A percentile compares a stretch with the other conserved stretches of the same genome.
phyloP scores from a whole-genome alignment of 2,113 vertebrate genomes.

The Aythya baeri region DNA sequence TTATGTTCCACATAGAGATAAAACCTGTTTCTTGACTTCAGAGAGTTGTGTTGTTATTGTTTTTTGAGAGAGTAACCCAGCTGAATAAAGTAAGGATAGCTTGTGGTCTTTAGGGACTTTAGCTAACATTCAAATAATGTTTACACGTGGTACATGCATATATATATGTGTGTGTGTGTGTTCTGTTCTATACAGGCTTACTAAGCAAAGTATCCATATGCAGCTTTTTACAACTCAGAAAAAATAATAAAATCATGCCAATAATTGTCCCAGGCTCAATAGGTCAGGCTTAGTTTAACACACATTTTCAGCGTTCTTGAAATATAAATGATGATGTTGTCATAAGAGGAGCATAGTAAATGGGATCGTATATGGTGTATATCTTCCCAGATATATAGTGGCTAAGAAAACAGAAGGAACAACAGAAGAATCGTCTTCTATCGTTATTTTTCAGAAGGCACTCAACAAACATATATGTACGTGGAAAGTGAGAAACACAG shows the following conservation, averaged over 20 bases:
- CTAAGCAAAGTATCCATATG: not conserved
- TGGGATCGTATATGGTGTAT: too few species aligned
- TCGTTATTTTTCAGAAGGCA: not conserved
- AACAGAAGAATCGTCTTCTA: not conserved
- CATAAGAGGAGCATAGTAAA: not conserved
- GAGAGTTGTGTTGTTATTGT: not conserved
- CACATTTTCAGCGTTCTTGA: not conserved
- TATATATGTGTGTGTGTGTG: not conserved
- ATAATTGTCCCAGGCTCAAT: not conserved
- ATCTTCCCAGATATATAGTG: not conserved
- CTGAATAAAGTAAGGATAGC: not conserved
- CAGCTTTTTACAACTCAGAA: not conserved
- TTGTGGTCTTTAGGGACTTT: not conserved
- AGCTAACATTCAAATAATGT: not conserved
- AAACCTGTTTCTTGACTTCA: slow-evolving; percentile 21
- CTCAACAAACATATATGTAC: not conserved
- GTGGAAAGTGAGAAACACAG: not conserved
- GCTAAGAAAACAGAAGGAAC: not conserved
- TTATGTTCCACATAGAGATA: not conserved
- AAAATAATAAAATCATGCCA: not conserved
- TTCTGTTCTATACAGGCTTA: not conserved
- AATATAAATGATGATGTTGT: not conserved
- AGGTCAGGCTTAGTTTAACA: not conserved
- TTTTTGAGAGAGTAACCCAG: not conserved
- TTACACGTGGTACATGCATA: not conserved